These are phyloP conservation scores for Candoia aspera DNA, from an alignment of 2,113 vertebrate species.

Conservation along the genomic window DNA sequence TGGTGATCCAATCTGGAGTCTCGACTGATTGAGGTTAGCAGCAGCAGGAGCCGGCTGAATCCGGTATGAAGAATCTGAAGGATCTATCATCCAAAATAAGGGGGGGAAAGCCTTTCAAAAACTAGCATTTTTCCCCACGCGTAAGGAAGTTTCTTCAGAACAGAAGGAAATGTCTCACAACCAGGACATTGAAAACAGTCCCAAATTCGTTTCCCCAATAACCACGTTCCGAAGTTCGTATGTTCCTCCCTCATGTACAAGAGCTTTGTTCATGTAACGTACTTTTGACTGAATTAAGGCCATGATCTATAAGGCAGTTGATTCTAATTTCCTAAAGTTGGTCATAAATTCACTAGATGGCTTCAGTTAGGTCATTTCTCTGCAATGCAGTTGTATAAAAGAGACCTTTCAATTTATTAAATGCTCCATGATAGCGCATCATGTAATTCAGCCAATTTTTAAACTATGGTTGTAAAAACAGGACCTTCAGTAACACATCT, in stretches of 20 bases:
- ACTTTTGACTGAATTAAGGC: not conserved
- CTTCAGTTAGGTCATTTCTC: not conserved
- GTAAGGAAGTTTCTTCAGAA: not conserved
- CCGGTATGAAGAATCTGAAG: not conserved
- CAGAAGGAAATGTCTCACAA: not conserved
- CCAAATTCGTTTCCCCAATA: not conserved
- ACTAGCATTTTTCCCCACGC: not conserved
- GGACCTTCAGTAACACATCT: not conserved
- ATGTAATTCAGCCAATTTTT: not conserved
- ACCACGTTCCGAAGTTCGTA: not conserved
- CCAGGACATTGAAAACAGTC: not conserved
- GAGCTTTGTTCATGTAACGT: not conserved
- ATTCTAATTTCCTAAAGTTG: not conserved
- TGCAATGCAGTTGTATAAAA: not conserved
- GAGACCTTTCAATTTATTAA: not conserved
- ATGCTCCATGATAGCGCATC: not conserved
- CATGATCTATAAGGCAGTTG: not conserved
- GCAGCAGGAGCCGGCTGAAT: not conserved
- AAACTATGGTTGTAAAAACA: not conserved
- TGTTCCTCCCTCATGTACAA: not conserved
- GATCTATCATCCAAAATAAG: not conserved
- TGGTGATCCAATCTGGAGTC: not conserved
- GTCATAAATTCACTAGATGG: not conserved
- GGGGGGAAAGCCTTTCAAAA: not conserved
- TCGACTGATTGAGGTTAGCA: not conserved